A percentile compares a stretch with the other conserved stretches of the same genome.
Conservation (phyloP, 1,140 invertebrate species). For the Andrena cerasifolii region DNA sequence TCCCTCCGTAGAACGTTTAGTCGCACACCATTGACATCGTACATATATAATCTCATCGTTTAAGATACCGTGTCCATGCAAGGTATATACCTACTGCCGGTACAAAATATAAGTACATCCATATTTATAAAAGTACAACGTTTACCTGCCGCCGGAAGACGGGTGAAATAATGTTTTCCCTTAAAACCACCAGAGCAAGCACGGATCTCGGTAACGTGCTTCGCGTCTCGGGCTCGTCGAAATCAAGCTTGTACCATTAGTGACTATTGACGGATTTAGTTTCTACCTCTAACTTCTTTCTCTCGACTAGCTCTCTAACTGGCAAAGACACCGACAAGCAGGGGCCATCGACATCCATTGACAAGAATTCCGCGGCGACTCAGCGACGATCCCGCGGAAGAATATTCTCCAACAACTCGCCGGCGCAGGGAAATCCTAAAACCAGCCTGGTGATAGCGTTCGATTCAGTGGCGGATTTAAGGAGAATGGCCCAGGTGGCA, state of each 20-base stretch:
- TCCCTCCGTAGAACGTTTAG: slow-evolving; percentile 35
- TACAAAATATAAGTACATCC: slow-evolving; percentile 67
- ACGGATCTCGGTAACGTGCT: slow-evolving; percentile 34
- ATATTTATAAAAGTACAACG: slow-evolving; percentile 75
- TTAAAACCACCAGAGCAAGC: slow-evolving; percentile 38
- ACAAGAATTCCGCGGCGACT: background rate
- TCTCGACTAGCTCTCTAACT: background rate
- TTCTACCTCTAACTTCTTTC: no score
- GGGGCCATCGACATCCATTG: background rate
- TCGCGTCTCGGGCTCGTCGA: background rate
- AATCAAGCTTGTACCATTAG: background rate
- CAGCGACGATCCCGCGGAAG: background rate
- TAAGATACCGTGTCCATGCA: slow-evolving; percentile 27
- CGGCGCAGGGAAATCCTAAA: slow-evolving; percentile 32
- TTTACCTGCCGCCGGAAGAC: slow-evolving; percentile 44
- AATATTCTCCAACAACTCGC: slow-evolving; percentile 31
- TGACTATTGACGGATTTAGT: background rate
- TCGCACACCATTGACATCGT: slow-evolving; percentile 39
- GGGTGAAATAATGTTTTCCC: slow-evolving; percentile 49
- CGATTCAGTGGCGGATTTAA: no score
- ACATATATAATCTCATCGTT: slow-evolving; percentile 41
- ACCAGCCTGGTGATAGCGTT: slow-evolving; percentile 45
- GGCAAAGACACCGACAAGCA: background rate
- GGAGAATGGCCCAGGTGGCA: no score
- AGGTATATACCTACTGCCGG: slow-evolving; percentile 50